Evolutionary conservation across 2,888 invertebrate species (phyloP), one percentile per base, ranked within the genome.

Genomic region (Polymixis flavicincta): DNA sequence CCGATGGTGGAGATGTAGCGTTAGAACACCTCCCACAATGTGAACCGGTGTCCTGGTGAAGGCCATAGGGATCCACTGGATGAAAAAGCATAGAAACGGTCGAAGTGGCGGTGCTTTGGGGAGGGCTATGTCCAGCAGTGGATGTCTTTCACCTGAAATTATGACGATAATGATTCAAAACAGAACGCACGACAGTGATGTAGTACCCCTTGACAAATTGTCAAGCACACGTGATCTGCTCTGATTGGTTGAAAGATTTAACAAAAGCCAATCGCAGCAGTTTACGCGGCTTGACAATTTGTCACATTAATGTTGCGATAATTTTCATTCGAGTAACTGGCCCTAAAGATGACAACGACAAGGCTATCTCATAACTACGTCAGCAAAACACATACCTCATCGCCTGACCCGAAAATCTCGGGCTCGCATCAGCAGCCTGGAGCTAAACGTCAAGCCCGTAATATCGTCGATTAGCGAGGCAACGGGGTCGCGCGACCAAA

Each of bases 391-490:
- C 60, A 73, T 75, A 69, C 19, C 73, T 81, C 32, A 52, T 57
- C 19, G 60, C 59, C 55, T 65, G 65, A 74, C 74, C 77, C 74
- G 81, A 81, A 84, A 89, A 89, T 87, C 87, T 85, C 74, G 32
- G 55, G 50, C 76, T 68, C 82, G 75, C 84, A 84, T 88, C 82
- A 83, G 76, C 80, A 80, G 85, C 85, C 83, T 78, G 78, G 78
- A 81, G 85, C 85, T 80, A 84, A 87, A 88, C 87, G 88, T 88
- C 92, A 92, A 85, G 88, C 89, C 80, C 90, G 85, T 90, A 91
- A 92, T 91, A 87, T 90, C 91, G 87, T 80, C 92, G 90, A 92
- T 93, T 93, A 93, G 89, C 87, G 78, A 83, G 88, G 86, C 89
- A 89, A 89, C 88, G 87, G 88, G 89, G 88, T 86, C 83, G 83